Conservation (phyloP, 1,140 invertebrate genomes). For the Trinorchestia longiramus region DNA sequence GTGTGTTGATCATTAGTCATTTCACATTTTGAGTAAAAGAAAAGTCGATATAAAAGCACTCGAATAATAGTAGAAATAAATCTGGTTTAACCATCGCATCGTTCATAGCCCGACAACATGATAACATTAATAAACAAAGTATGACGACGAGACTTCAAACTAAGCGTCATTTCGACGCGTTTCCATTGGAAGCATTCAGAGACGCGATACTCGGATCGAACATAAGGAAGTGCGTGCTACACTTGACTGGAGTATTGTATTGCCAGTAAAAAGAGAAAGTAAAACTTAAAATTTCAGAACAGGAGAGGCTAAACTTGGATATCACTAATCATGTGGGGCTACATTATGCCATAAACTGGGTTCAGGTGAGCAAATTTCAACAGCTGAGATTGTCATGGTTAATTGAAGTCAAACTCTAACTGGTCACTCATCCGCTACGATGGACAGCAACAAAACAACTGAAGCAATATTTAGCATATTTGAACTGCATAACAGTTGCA, state of each 20-base stretch:
- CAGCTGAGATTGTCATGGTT: not conserved
- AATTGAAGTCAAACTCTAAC: not conserved
- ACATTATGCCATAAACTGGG: not conserved
- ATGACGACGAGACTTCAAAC: too few relatives aligned
- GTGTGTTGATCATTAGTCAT: too few relatives aligned
- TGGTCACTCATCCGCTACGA: not conserved
- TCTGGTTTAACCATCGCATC: not conserved
- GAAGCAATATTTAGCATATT: not conserved
- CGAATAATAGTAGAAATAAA: not conserved
- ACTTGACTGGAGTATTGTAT: not conserved
- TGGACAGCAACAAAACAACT: not conserved
- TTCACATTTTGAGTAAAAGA: not conserved
- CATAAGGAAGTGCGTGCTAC: not conserved
- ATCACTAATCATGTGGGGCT: not conserved
- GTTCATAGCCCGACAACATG: not conserved
- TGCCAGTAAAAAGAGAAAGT: not conserved
- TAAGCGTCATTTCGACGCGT: too few relatives aligned
- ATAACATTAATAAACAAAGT: not conserved
- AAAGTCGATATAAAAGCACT: not conserved
- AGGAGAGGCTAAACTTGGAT: not conserved
- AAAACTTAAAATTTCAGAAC: not conserved
- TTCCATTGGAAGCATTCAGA: not conserved
- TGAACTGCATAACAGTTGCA: not conserved
- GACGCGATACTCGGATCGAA: not conserved
- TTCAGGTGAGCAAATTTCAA: not conserved